phyloP scores from a whole-genome alignment of 2,113 vertebrate species.

The Zootoca vivipara region DNA sequence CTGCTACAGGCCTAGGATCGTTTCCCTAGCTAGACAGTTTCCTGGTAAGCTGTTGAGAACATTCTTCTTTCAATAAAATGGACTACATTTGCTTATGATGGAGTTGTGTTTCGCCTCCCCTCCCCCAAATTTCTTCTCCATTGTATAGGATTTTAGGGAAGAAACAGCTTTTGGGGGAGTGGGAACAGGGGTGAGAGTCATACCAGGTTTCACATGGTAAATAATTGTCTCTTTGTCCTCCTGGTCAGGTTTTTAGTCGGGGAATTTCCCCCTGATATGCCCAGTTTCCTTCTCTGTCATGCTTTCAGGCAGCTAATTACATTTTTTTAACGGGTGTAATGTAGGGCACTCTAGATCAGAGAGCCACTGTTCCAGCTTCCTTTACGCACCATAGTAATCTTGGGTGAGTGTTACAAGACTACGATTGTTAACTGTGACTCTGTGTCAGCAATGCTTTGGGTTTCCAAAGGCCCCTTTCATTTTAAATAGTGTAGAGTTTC shows the following conservation, averaged over 20 bases:
- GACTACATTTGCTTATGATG: not conserved
- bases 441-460: not conserved
- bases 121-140: conserved; percentile 58
- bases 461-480: conserved; percentile 16
- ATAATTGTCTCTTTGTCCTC: conserved; percentile 22
- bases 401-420: not conserved
- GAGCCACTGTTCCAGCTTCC: not conserved
- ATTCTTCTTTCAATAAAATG: not conserved
- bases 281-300: conserved; percentile 8
- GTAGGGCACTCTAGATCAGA: not conserved
- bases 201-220: conserved; percentile 2
- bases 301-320: not conserved
- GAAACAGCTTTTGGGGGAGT: conserved; percentile 12
- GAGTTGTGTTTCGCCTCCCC: conserved; percentile 40
- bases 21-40: not conserved
- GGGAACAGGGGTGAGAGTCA: not conserved
- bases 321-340: not conserved
- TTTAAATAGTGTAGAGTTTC: conserved; percentile 19
- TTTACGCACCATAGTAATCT: not conserved
- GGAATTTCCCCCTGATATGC: not conserved
- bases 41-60: not conserved
- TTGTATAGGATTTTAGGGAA: conserved; percentile 55
- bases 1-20: not conserved
- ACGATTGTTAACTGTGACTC: conserved; percentile 31
- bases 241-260: conserved; percentile 1